phyloP scores from a whole-genome alignment of 2,113 vertebrate genomes.

The Origma solitaria region DNA sequence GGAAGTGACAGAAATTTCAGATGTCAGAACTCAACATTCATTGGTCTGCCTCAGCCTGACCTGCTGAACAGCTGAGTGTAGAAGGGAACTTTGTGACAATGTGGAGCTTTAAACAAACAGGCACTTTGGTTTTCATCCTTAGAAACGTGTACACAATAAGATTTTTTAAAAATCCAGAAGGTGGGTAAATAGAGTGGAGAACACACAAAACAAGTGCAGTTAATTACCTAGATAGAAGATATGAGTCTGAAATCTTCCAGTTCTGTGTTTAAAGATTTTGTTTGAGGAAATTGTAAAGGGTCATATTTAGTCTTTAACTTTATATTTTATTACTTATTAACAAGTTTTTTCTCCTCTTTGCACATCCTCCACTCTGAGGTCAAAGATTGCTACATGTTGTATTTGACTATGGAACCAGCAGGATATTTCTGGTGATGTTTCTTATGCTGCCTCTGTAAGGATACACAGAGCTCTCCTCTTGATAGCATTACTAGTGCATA shows the following conservation, averaged over 20 bases:
- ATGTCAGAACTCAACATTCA: neutral
- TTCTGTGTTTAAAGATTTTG: neutral
- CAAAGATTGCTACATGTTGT: neutral
- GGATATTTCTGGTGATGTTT: neutral
- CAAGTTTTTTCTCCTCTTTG: neutral
- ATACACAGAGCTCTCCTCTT: neutral
- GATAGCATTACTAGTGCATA: neutral
- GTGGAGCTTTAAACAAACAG: neutral
- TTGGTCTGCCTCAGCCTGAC: neutral
- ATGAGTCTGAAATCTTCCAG: neutral
- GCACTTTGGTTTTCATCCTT: neutral
- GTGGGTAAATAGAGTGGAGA: neutral
- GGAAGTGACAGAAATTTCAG: neutral
- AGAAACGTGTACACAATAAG: neutral
- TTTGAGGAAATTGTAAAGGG: neutral
- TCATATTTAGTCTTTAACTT: neutral
- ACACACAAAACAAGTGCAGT: neutral
- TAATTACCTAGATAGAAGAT: neutral
- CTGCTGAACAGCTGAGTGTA: neutral
- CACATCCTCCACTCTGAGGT: neutral
- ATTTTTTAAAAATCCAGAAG: neutral
- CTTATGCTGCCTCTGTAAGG: neutral
- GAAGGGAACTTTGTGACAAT: neutral
- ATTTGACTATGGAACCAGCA: accelerated
- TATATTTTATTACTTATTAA: neutral